Conservation (phyloP, 2,888 invertebrate species). For the Teleiodes luculella region DNA sequence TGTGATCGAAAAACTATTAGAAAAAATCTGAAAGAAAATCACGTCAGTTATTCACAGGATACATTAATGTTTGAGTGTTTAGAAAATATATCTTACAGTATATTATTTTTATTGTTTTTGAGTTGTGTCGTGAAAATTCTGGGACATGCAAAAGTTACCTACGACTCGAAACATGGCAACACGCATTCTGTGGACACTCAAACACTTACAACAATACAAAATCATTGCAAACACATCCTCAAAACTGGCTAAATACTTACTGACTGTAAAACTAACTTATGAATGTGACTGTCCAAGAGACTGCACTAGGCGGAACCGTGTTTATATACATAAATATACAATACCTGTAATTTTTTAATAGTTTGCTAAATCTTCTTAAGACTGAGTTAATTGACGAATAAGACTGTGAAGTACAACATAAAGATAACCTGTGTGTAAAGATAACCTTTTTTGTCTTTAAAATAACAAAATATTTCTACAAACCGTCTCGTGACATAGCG, state of each 20-base stretch:
- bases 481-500: too few relatives aligned
- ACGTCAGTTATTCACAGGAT: conserved; percentile 72
- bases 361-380: too few relatives aligned
- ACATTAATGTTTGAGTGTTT: conserved; percentile 33
- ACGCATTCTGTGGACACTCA: conserved; percentile 73
- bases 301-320: too few relatives aligned
- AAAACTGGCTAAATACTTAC: not conserved
- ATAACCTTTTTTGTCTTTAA: too few relatives aligned
- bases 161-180: conserved; percentile 66
- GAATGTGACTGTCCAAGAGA: not conserved
- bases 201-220: conserved; percentile 47
- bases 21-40: conserved; percentile 27
- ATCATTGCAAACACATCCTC: conserved; percentile 17
- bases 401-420: too few relatives aligned
- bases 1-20: conserved; percentile 21
- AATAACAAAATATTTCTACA: too few relatives aligned
- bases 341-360: too few relatives aligned
- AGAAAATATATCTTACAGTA: not conserved
- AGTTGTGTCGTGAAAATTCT: conserved; percentile 22
- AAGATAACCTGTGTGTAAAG: too few relatives aligned
- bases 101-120: not conserved
- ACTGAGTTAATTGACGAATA: too few relatives aligned
- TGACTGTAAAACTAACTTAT: not conserved
- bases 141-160: conserved; percentile 58
- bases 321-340: too few relatives aligned